Evolutionary conservation across 2,113 vertebrate genomes (phyloP).

Genomic region (Thunnus maccoyii): DNA sequence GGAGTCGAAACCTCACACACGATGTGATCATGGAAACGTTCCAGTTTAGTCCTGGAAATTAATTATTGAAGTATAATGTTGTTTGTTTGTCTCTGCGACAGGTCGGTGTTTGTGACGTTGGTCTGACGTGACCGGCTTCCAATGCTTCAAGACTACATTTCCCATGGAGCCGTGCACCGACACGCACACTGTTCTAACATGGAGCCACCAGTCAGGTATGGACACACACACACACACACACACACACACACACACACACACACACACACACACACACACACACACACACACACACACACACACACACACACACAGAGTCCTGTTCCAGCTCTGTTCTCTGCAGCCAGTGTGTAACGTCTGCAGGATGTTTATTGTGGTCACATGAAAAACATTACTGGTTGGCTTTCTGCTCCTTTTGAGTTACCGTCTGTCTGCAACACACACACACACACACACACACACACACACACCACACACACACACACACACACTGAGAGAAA

Average conservation of each 20-base stretch:
- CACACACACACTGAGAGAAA: slow-evolving; percentile 3
- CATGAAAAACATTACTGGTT: slow-evolving; percentile 32
- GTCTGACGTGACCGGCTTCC: slow-evolving; percentile 20
- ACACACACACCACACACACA: slow-evolving; percentile 1
- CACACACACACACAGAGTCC: background rate
- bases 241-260: background rate
- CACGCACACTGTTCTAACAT: slow-evolving; percentile 53
- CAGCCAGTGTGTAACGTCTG: slow-evolving; percentile 29
- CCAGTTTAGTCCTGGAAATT: too few relatives aligned
- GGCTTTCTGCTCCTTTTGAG: background rate
- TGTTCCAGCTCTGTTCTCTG: background rate
- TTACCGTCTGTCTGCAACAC: slow-evolving; percentile 1
- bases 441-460: background rate
- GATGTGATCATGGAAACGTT: too few relatives aligned
- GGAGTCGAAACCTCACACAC: too few relatives aligned
- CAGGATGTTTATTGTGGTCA: slow-evolving; percentile 51
- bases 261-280: background rate
- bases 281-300: slow-evolving; percentile 26
- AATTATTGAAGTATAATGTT: background rate
- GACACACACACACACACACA: slow-evolving; percentile 8
- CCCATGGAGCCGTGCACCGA: slow-evolving; percentile 65
- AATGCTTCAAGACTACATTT: slow-evolving; percentile 45
- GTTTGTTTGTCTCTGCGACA: slow-evolving; percentile 10
- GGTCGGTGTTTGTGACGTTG: slow-evolving; percentile 37
- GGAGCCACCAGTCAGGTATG: slow-evolving; percentile 77